Evolutionary conservation across 2,888 invertebrate species (phyloP).

Genomic region (Scotopteryx bipunctaria): DNA sequence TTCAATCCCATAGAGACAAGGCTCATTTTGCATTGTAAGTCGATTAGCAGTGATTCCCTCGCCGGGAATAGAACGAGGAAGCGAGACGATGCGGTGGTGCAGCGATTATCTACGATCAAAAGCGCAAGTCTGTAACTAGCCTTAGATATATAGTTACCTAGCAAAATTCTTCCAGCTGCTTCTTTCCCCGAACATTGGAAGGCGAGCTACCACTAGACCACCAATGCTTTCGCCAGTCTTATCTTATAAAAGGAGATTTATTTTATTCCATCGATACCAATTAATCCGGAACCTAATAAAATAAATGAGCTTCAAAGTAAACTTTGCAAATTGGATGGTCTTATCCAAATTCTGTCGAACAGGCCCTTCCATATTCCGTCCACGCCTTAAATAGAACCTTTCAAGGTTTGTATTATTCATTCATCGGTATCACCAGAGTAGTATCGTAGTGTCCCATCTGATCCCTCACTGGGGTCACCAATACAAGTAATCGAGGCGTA

Average conservation of each 20-base stretch:
- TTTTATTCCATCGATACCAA: not conserved
- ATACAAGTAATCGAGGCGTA: not conserved
- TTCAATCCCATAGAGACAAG: not conserved
- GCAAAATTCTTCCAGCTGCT: no score
- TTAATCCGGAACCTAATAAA: not conserved
- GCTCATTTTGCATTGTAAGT: not conserved
- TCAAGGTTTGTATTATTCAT: constrained; percentile 39
- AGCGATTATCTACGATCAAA: constrained; percentile 19
- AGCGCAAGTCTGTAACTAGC: constrained; percentile 2
- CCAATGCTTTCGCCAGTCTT: no score
- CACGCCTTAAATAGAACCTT: constrained; percentile 18
- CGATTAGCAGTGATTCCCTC: not conserved
- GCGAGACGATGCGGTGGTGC: constrained; percentile 7
- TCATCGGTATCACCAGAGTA: constrained; percentile 40
- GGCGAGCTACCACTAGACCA: no score
- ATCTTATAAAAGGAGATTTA: no score
- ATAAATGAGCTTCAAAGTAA: constrained; percentile 12
- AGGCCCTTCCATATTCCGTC: constrained; percentile 15
- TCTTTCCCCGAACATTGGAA: no score
- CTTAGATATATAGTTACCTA: no score
- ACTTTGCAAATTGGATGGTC: constrained; percentile 20
- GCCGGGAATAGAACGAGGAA: constrained; percentile 37
- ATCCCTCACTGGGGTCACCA: constrained; percentile 28
- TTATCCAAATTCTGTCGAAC: constrained; percentile 19
- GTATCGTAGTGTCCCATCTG: constrained; percentile 40